Percentiles rank a stretch among this genome's conserved stretches.
These are phyloP conservation scores for Diaperis boleti DNA, from an alignment of 2,888 invertebrate genomes.

Conservation along the genomic window DNA sequence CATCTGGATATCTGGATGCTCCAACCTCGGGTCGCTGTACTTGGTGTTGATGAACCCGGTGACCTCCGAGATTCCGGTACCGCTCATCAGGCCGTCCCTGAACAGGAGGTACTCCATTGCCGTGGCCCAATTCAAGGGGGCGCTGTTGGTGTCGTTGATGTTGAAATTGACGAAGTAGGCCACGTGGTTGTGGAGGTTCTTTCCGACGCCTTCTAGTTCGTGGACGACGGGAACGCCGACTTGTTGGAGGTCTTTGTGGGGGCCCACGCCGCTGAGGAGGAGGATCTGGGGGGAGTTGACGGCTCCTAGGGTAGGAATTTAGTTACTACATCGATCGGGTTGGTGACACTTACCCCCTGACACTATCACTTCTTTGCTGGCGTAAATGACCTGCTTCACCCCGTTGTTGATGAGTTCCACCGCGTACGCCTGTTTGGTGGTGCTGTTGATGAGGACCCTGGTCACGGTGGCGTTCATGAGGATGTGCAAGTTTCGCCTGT, in stretches of 20 bases:
- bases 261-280: slow-evolving; percentile 90
- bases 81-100: slow-evolving; percentile 90
- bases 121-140: slow-evolving; percentile 91
- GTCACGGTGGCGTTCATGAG: slow-evolving; percentile 86
- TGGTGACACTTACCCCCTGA: slow-evolving; percentile 64
- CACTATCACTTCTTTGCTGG: slow-evolving; percentile 78
- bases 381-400: slow-evolving; percentile 71
- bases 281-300: slow-evolving; percentile 95
- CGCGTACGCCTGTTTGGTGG: slow-evolving; percentile 80
- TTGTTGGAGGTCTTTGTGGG: slow-evolving; percentile 74
- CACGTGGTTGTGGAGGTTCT: slow-evolving; percentile 89
- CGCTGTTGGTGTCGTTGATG: slow-evolving; percentile 86
- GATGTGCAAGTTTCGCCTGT: slow-evolving; percentile 83
- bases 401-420: slow-evolving; percentile 77
- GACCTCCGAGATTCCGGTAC: slow-evolving; percentile 89
- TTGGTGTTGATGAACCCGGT: slow-evolving; percentile 86
- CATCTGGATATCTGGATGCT: slow-evolving; percentile 87
- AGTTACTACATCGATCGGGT: too few relatives aligned
- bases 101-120: slow-evolving; percentile 92
- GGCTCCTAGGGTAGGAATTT: slow-evolving; percentile 75
- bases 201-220: slow-evolving; percentile 83
- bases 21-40: slow-evolving; percentile 78
- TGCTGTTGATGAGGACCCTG: slow-evolving; percentile 80
- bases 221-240: slow-evolving; percentile 77
- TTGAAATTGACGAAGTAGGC: slow-evolving; percentile 83